These are phyloP conservation scores for Chelonus insularis DNA, from an alignment of 1,140 invertebrate genomes.

Conservation along the genomic window DNA sequence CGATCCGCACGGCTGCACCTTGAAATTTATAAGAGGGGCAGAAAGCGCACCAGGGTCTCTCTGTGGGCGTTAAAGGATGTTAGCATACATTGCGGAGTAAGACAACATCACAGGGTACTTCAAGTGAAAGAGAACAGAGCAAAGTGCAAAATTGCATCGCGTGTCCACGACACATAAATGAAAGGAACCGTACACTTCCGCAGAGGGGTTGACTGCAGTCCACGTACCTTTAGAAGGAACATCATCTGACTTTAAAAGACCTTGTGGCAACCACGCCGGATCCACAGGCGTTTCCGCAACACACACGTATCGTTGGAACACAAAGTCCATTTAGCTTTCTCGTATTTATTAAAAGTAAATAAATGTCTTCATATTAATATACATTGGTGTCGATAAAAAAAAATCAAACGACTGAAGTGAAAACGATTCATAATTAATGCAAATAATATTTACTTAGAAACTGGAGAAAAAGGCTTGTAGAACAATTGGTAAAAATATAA, in stretches of 20 bases:
- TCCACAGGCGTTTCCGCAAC: conserved; percentile 6
- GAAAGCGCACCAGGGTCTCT: neutral
- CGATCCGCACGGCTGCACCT: conserved; percentile 7
- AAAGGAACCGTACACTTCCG: conserved; percentile 4
- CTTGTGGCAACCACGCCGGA: neutral
- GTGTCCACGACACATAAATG: conserved; percentile 10
- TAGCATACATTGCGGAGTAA: neutral
- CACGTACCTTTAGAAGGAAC: neutral
- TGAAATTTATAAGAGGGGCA: conserved; percentile 14
- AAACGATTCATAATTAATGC: no score
- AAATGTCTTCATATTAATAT: no score
- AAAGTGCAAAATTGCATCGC: conserved; percentile 2
- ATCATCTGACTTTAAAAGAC: conserved; percentile 5
- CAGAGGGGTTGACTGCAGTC: conserved; percentile 3
- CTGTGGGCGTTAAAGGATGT: conserved; percentile 14
- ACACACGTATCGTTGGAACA: neutral
- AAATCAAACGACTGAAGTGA: no score
- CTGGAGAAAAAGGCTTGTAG: no score
- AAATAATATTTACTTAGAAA: no score
- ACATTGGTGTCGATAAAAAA: no score
- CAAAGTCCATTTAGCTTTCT: neutral
- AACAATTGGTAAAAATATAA: no score
- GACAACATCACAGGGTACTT: neutral
- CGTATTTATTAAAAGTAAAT: neutral
- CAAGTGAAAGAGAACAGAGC: neutral